Evolutionary conservation across 2,888 invertebrate genomes (phyloP).

Genomic region (Agriopis leucophaearia): DNA sequence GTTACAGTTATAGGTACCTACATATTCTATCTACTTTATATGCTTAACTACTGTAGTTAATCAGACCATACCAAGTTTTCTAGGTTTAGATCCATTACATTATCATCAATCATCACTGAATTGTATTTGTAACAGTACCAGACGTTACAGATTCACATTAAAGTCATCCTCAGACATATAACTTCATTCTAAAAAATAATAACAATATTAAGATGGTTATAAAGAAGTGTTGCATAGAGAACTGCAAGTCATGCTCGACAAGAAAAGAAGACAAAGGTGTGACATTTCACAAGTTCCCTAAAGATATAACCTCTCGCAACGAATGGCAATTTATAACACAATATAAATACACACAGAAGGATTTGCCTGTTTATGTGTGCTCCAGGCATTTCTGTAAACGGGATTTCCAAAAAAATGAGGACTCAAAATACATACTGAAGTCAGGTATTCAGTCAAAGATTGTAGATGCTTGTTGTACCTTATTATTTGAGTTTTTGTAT

Average conservation of each 20-base stretch:
- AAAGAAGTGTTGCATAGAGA: slow-evolving; percentile 88
- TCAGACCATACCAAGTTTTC: no score
- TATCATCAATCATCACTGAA: background rate
- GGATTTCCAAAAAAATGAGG: slow-evolving; percentile 90
- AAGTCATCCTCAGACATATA: no score
- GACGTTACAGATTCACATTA: no score
- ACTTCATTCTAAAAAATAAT: background rate
- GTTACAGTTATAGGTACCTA: background rate
- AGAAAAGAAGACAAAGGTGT: slow-evolving; percentile 89
- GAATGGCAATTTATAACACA: slow-evolving; percentile 89
- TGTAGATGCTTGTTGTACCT: slow-evolving; percentile 46
- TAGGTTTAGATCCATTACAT: no score
- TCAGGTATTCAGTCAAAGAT: slow-evolving; percentile 73
- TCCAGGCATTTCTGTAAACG: slow-evolving; percentile 91
- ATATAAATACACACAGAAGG: slow-evolving; percentile 66
- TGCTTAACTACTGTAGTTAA: background rate
- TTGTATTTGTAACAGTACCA: background rate
- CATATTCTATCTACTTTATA: background rate
- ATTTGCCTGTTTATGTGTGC: slow-evolving; percentile 86
- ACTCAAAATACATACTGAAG: slow-evolving; percentile 90
- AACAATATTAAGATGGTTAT: slow-evolving; percentile 82
- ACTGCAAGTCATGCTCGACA: slow-evolving; percentile 87
- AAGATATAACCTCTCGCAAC: slow-evolving; percentile 85
- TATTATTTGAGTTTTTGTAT: slow-evolving; percentile 33
- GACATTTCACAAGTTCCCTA: slow-evolving; percentile 92